Base-by-base conservation (phyloP, 1,140 invertebrate genomes). In the Ceratina japonica region DNA sequence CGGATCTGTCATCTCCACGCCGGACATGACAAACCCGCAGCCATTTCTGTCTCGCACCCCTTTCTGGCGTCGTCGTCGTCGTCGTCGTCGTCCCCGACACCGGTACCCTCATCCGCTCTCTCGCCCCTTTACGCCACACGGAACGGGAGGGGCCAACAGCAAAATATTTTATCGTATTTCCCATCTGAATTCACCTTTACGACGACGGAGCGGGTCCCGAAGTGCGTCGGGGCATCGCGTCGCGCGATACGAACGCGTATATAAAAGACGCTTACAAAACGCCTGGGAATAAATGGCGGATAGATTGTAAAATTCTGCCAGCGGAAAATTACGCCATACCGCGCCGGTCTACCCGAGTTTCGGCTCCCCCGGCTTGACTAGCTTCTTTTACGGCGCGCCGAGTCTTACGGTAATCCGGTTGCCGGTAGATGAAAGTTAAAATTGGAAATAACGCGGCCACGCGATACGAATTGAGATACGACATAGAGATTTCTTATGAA, bases 1-100 rank as follows among this genome's bases (percentile, higher is more conserved):
- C 88, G 86, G 85, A 89, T 89, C 89, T 87, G 88, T 88, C 88
- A 89, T 89, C 86, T 87, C 89, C 89, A 89, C 81, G 65, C 86
- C 86, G 89, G 89, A 90, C 88, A 90, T 89, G 89, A 90, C 84
- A 89, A 90, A 89, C 82, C 88, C 83, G 74, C 81, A 66, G 72
- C 84, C 64, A 63, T 78, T 85, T 71, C 75, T 73, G 56, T 82
- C 66, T 62, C 68, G 80, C 64, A 65, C 74, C 70, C 70, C 66
- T 69, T 65, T 44, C 49, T 62, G 27, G 62, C 49, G 37, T 51
- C 24, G 49, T 76, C 61, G n/a, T n/a, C n/a, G n/a, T n/a, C n/a
- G n/a, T n/a, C 62, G 56, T 69, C 71, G 3, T 49, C 69, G 1
- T 18, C 63, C 22, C n/a, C 75, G 15, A 18, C 52, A 13, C 27